Evolutionary conservation across 2,113 vertebrate species (phyloP).

Genomic region (Erinaceus europaeus): DNA sequence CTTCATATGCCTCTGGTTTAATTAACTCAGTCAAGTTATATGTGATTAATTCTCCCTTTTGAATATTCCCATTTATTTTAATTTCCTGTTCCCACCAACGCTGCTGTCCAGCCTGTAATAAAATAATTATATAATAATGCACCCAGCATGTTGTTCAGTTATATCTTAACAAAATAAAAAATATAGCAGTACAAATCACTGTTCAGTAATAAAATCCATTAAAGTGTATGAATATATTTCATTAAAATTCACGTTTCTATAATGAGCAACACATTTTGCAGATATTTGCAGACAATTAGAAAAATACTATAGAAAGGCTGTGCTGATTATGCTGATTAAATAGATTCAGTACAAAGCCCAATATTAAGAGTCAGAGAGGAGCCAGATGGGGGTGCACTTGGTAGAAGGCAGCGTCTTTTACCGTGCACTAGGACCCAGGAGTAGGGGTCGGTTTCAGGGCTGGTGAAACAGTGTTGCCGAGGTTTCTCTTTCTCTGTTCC

Average conservation of each 20-base stretch:
- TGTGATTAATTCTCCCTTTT: constrained; percentile 95
- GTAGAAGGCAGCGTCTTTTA: too few relatives aligned
- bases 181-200: not conserved
- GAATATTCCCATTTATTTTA: constrained; percentile 91
- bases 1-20: constrained; percentile 95
- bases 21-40: constrained; percentile 97
- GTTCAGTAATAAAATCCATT: not conserved
- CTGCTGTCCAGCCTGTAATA: constrained; percentile 91
- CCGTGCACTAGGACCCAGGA: too few relatives aligned
- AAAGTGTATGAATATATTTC: not conserved
- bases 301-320: not conserved
- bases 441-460: too few relatives aligned
- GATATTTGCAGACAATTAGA: not conserved
- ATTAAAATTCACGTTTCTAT: not conserved
- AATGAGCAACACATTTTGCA: not conserved
- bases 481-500: too few relatives aligned
- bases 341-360: too few relatives aligned
- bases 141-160: not conserved
- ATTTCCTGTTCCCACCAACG: constrained; percentile 99
- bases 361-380: not conserved
- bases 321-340: not conserved
- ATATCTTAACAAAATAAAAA: not conserved
- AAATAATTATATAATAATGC: not conserved
- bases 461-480: too few relatives aligned
- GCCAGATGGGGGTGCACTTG: too few relatives aligned